Evolutionary conservation across 1,140 invertebrate species (phyloP).

Genomic region (Mya arenaria): DNA sequence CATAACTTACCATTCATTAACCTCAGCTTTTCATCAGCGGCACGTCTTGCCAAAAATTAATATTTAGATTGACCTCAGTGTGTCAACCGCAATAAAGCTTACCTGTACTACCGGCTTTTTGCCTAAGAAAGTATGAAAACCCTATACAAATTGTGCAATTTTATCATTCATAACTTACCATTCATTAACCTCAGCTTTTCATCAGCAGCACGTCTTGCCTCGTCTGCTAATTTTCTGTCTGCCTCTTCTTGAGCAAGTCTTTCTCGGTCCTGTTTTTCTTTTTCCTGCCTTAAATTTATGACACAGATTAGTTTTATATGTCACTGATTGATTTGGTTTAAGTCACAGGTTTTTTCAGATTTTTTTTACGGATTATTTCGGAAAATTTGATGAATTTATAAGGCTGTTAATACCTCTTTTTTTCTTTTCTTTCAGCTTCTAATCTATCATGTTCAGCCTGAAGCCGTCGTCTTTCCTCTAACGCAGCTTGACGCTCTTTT

Average conservation of each 20-base stretch:
- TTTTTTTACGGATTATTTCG: too few species aligned
- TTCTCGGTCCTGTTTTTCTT: conserved; percentile 53
- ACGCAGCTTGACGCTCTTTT: conserved; percentile 25
- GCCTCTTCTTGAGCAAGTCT: conserved; percentile 48
- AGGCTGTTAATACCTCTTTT: conserved; percentile 34
- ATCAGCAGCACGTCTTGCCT: conserved; percentile 62
- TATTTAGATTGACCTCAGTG: too few species aligned
- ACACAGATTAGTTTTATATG: too few species aligned
- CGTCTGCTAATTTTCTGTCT: conserved; percentile 61
- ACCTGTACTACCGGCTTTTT: too few species aligned
- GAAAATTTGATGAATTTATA: too few species aligned
- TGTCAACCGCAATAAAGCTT: too few species aligned
- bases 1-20: neutral
- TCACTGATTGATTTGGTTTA: too few species aligned
- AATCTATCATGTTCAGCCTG: conserved; percentile 27
- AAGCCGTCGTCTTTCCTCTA: conserved; percentile 21
- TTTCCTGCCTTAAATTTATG: conserved; percentile 52
- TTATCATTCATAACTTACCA: conserved; percentile 49
- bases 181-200: conserved; percentile 63
- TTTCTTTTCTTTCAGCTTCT: conserved; percentile 40
- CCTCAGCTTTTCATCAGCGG: neutral
- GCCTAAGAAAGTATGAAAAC: too few species aligned
- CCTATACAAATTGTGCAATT: neutral
- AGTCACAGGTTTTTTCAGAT: too few species aligned
- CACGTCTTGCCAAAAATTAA: too few species aligned